A percentile compares a stretch with the other conserved stretches of the same genome.
These are phyloP conservation scores for Tenthredo amoena DNA, from an alignment of 2,888 invertebrate genomes.

Conservation along the genomic window DNA sequence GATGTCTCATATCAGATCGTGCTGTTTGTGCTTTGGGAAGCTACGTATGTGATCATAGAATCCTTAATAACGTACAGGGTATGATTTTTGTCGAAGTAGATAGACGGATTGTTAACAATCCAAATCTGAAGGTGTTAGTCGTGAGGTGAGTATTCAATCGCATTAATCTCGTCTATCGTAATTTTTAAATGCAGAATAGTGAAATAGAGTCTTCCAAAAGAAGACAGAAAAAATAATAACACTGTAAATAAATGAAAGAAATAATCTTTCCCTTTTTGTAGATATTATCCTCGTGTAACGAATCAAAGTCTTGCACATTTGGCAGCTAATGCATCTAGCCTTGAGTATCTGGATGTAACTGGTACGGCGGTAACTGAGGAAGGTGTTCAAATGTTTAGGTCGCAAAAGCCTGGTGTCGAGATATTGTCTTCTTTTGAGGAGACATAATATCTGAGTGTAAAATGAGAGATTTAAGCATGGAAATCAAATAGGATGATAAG, in stretches of 20 bases:
- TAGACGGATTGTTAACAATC: constrained; percentile 70
- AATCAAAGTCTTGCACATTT: constrained; percentile 83
- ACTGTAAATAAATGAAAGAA: background rate
- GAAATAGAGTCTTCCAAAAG: background rate
- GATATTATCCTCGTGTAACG: constrained; percentile 83
- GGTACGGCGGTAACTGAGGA: constrained; percentile 83
- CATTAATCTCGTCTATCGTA: background rate
- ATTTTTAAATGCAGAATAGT: background rate
- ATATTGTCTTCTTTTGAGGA: constrained; percentile 72
- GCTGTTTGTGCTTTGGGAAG: constrained; percentile 72
- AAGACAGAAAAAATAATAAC: background rate
- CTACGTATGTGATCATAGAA: constrained; percentile 66
- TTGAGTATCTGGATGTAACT: constrained; percentile 83
- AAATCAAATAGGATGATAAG: background rate
- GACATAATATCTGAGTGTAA: constrained; percentile 57
- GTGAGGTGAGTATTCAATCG: constrained; percentile 68
- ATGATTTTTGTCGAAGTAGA: constrained; percentile 67
- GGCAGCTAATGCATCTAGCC: constrained; percentile 81
- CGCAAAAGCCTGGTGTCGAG: constrained; percentile 80
- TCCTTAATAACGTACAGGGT: constrained; percentile 66
- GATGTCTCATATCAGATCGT: constrained; percentile 70
- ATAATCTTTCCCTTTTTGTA: constrained; percentile 75
- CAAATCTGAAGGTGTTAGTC: constrained; percentile 73
- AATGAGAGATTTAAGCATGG: constrained; percentile 8
- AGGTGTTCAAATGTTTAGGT: constrained; percentile 83